A percentile compares a stretch with the other conserved stretches of the same genome.
These are phyloP conservation scores for Urocyon cinereoargenteus DNA, from an alignment of 2,797 vertebrate species.

Conservation along the genomic window DNA sequence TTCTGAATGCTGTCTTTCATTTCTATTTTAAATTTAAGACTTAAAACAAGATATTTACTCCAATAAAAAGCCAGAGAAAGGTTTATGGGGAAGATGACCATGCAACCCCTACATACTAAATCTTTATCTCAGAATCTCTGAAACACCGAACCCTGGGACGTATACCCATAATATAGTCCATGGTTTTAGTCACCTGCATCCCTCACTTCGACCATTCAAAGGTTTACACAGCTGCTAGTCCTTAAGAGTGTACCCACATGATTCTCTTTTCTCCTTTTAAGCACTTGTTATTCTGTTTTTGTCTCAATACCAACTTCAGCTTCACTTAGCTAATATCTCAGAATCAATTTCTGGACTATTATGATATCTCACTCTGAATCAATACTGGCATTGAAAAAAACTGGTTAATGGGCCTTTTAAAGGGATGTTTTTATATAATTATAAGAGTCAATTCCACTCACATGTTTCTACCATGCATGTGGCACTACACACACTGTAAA, in stretches of 20 bases:
- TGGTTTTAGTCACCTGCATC: neutral
- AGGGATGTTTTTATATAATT: slow-evolving; percentile 71
- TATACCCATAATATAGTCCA: neutral
- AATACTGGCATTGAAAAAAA: slow-evolving; percentile 65
- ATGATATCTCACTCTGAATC: slow-evolving; percentile 60
- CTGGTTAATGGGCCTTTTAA: slow-evolving; percentile 60
- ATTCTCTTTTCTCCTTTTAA: slow-evolving; percentile 61
- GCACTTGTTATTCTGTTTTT: slow-evolving; percentile 44
- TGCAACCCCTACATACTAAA: neutral
- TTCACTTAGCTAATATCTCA: slow-evolving; percentile 58
- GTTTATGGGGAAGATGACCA: neutral
- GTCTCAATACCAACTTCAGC: slow-evolving; percentile 47
- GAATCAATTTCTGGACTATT: slow-evolving; percentile 63
- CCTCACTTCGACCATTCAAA: neutral
- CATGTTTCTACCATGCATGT: slow-evolving; percentile 40
- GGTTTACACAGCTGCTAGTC: neutral
- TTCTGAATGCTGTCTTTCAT: neutral
- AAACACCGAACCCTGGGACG: neutral
- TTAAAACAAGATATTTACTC: neutral
- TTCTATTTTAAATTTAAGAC: slow-evolving; percentile 29
- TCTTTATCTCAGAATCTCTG: slow-evolving; percentile 47
- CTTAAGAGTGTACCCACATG: neutral
- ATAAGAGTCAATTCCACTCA: slow-evolving; percentile 43
- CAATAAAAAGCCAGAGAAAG: slow-evolving; percentile 39
- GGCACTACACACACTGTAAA: neutral